Evolutionary conservation across 2,797 vertebrate species (phyloP), one percentile per base, ranked within the genome.

Genomic region (Cyclopterus lumpus): DNA sequence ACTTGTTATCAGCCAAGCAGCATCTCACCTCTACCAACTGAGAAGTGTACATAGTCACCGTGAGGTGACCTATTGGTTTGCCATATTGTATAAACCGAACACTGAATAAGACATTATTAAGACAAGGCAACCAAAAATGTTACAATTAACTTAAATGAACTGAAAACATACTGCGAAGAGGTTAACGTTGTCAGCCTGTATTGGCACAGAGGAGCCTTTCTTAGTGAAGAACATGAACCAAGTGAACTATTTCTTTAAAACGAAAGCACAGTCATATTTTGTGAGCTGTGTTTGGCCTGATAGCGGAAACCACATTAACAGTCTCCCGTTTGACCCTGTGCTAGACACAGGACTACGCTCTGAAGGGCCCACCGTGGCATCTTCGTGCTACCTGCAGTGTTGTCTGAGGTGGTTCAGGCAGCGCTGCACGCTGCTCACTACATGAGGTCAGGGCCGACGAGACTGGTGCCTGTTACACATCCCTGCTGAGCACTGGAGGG

Each of bases 401-500:
- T 48, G 61, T 66, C 22, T 73, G 53, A 79, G 59, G 62, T 28
- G 60, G 22, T 77, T 78, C 26, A 67, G 24, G 67, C 57, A 30
- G 67, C 20, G 11, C 40, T 67, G 66, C 80, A 64, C 73, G 82
- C 63, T 80, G 71, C 53, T 82, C 63, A 16, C 78, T 67, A 77
- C 87, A 86, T 46, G 79, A 85, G 81, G 83, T 88, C 81, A 84
- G 73, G 63, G 24, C 82, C n/a, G 53, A 60, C 71, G 26, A 36
- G 63, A 64, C 71, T 30, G 73, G 85, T 87, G 77, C 85, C 71
- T 67, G 58, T 84, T 81, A 81, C 87, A 92, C 90, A 90, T 88
- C 85, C 85, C 76, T 20, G 44, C 83, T 80, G 86, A 89, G 91
- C 81, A 67, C 71, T 64, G 70, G 60, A 85, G 79, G 32, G 28